Evolutionary conservation across 2,888 invertebrate species (phyloP).

Genomic region (Argyra leucocephala): DNA sequence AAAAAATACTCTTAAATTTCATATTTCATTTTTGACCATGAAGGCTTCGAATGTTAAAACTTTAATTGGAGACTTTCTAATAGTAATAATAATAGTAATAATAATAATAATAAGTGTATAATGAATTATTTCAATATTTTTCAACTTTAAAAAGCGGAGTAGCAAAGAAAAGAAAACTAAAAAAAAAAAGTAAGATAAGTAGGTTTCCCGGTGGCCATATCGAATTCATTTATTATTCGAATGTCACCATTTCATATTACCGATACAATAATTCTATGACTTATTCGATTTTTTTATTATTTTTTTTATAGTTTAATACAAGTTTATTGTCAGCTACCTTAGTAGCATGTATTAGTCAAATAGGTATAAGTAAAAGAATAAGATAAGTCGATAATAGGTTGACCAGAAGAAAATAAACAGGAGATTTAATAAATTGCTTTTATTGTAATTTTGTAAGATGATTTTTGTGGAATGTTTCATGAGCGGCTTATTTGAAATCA

Average conservation of each 20-base stretch:
- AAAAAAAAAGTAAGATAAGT: background rate
- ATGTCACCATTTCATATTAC: background rate
- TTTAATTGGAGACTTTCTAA: background rate
- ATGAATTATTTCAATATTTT: background rate
- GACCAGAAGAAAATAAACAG: too few relatives aligned
- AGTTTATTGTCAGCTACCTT: background rate
- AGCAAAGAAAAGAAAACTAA: background rate
- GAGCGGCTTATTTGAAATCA: too few relatives aligned
- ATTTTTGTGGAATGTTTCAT: too few relatives aligned
- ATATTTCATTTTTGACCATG: too few relatives aligned
- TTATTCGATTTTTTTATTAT: background rate
- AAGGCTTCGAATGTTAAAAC: background rate
- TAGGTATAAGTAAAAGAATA: too few relatives aligned
- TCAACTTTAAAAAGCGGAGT: background rate
- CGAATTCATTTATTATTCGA: background rate
- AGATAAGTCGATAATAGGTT: too few relatives aligned
- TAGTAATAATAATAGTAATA: background rate
- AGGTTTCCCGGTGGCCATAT: constrained; percentile 1
- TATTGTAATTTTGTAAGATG: too few relatives aligned
- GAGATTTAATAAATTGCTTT: too few relatives aligned
- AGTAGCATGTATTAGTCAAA: too few relatives aligned
- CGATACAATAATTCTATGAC: background rate
- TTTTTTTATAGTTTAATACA: background rate
- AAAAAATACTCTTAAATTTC: too few relatives aligned
- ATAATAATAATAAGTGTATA: background rate